Evolutionary conservation across 2,797 vertebrate genomes (phyloP).

Genomic region (Poecilia wingei): DNA sequence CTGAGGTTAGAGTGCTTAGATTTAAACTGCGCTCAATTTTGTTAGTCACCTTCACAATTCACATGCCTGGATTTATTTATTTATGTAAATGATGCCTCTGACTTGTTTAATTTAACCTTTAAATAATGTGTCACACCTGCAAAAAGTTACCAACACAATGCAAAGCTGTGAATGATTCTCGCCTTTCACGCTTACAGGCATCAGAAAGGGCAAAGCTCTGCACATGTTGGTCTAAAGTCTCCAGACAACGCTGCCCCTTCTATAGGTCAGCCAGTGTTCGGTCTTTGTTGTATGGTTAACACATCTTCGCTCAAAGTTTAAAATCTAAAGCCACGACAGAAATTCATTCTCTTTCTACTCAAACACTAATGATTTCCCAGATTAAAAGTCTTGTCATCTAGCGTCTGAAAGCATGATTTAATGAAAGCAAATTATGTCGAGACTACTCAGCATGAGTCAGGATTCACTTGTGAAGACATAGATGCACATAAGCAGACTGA

Average conservation of each 20-base stretch:
- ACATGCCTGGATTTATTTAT: not conserved
- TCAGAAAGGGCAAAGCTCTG: not conserved
- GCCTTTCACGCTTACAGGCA: not conserved
- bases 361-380: slow-evolving; percentile 14
- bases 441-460: slow-evolving; percentile 31
- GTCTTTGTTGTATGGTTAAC: not conserved
- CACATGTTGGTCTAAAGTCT: not conserved
- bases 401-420: slow-evolving; percentile 13
- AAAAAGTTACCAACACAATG: not conserved
- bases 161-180: not conserved
- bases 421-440: slow-evolving; percentile 25
- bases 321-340: not conserved
- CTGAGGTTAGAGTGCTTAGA: slow-evolving; percentile 4
- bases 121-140: not conserved
- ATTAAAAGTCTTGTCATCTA: slow-evolving; percentile 6
- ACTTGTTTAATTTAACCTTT: not conserved
- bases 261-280: not conserved
- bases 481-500: slow-evolving; percentile 62
- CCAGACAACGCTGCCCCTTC: not conserved
- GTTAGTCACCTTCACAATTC: slow-evolving; percentile 9
- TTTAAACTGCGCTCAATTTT: slow-evolving; percentile 4
- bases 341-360: slow-evolving; percentile 21
- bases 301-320: not conserved
- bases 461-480: slow-evolving; percentile 48
- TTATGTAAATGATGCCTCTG: not conserved